These are phyloP conservation scores for Plodia interpunctella DNA, from an alignment of 1,140 invertebrate species.

Conservation along the genomic window DNA sequence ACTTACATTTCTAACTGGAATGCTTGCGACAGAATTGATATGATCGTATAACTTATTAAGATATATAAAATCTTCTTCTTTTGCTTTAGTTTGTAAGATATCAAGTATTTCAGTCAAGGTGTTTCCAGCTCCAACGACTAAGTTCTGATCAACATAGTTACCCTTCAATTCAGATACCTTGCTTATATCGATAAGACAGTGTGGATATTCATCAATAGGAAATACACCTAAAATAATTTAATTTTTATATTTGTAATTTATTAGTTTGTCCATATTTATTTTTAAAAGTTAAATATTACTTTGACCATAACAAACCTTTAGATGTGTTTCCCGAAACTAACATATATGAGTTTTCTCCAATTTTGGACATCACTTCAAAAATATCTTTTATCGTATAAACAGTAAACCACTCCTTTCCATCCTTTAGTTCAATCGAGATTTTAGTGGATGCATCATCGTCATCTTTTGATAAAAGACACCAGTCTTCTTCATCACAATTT, in stretches of 20 bases:
- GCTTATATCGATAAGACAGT: slow-evolving; percentile 84
- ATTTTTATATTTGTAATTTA: background rate
- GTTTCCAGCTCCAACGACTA: slow-evolving; percentile 81
- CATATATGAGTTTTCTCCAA: slow-evolving; percentile 62
- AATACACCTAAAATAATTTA: slow-evolving; percentile 78
- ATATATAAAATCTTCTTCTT: slow-evolving; percentile 63
- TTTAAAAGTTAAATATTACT: background rate
- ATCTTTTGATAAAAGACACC: slow-evolving; percentile 40
- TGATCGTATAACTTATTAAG: slow-evolving; percentile 65
- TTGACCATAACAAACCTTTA: slow-evolving; percentile 43
- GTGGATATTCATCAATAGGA: slow-evolving; percentile 80
- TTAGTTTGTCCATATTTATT: too few species aligned
- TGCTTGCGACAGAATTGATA: slow-evolving; percentile 82
- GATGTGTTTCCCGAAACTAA: slow-evolving; percentile 77
- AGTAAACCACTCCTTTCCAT: slow-evolving; percentile 43
- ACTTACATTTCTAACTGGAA: slow-evolving; percentile 83
- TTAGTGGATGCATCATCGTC: slow-evolving; percentile 36
- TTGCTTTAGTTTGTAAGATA: slow-evolving; percentile 75
- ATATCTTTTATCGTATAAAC: slow-evolving; percentile 40
- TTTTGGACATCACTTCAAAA: slow-evolving; percentile 31
- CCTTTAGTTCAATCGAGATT: slow-evolving; percentile 37
- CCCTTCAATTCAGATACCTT: slow-evolving; percentile 80
- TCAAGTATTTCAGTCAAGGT: slow-evolving; percentile 80
- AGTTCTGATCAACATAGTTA: slow-evolving; percentile 68
- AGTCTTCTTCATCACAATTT: slow-evolving; percentile 35